Evolutionary conservation across 2,113 vertebrate species (phyloP).

Genomic region (Brevimyrus niger): DNA sequence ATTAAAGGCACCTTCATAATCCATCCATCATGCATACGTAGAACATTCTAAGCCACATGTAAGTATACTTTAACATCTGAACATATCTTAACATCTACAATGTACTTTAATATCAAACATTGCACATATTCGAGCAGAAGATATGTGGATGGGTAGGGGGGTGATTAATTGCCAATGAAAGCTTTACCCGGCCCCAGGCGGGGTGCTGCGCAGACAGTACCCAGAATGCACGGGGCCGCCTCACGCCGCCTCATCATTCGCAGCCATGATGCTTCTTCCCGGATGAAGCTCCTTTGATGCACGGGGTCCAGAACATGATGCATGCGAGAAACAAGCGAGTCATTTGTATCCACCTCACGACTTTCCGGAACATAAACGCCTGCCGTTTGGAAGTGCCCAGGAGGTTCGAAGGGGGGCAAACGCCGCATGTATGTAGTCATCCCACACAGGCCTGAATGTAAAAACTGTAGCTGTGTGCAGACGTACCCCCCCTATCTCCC

Average conservation of each 20-base stretch:
- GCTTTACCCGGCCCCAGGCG: too few relatives aligned
- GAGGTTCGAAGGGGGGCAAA: not conserved
- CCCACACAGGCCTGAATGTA: not conserved
- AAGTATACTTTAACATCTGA: not conserved
- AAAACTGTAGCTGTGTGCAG: not conserved
- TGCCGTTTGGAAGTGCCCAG: not conserved
- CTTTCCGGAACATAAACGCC: not conserved
- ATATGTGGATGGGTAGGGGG: not conserved
- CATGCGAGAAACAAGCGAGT: not conserved
- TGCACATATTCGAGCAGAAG: not conserved
- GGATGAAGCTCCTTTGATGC: not conserved
- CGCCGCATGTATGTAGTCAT: not conserved
- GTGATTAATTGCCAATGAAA: not conserved
- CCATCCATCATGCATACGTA: not conserved
- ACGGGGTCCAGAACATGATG: not conserved
- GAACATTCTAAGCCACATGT: not conserved
- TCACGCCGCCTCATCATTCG: not conserved
- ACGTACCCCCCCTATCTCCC: not conserved
- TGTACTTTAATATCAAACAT: not conserved
- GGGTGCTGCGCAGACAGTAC: not conserved
- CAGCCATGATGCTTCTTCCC: not conserved
- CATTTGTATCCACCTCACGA: not conserved
- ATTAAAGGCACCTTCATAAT: not conserved
- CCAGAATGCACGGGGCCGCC: not conserved
- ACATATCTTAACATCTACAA: not conserved